Base-by-base conservation (phyloP, 2,113 vertebrate genomes). In the Ciconia stormi region DNA sequence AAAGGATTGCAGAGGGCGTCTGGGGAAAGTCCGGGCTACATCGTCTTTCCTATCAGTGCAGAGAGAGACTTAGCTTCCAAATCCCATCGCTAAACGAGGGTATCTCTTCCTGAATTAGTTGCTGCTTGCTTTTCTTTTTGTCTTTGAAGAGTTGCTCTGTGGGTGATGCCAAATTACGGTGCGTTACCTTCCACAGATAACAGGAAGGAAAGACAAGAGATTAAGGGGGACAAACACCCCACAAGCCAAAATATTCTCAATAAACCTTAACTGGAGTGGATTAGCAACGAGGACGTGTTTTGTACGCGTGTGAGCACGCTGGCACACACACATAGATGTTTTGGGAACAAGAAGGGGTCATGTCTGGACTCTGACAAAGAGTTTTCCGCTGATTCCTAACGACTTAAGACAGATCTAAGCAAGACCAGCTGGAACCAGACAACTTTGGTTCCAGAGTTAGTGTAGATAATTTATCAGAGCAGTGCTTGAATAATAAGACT, bases 381-480 rank as follows among this genome's bases (percentile, higher is more conserved):
- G 95, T 98, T 98, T 98, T 97, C 94, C 92, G 88, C 89, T 53
- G 74, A 95, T 97, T 97, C 96, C 81, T 98, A 97, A 98, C 97
- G 97, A 97, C 96, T 98, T 97, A 96, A 97, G 97, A 97, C 98
- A 98, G 95, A 97, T 94, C 93, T 97, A 98, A 98, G 97, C 96
- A 98, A 96, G 96, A 96, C 97, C 97, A 98, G 97, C 98, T 98
- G 98, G 97, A 97, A 95, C 89, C 86, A 97, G 97, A 97, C 96
- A 97, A 98, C 91, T 94, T 97, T 97, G 97, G 97, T 98, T 98
- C 97, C 96, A 97, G 96, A 96, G 95, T 97, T 97, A 97, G 97
- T 94, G 97, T 97, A 97, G 98, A 96, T 97, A 97, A 98, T 98
- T 98, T 97, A 98, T 98, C 95, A 80, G 97, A 93, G 95, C 95